Evolutionary conservation across 2,888 invertebrate genomes (phyloP).

Genomic region (Macropis europaea): DNA sequence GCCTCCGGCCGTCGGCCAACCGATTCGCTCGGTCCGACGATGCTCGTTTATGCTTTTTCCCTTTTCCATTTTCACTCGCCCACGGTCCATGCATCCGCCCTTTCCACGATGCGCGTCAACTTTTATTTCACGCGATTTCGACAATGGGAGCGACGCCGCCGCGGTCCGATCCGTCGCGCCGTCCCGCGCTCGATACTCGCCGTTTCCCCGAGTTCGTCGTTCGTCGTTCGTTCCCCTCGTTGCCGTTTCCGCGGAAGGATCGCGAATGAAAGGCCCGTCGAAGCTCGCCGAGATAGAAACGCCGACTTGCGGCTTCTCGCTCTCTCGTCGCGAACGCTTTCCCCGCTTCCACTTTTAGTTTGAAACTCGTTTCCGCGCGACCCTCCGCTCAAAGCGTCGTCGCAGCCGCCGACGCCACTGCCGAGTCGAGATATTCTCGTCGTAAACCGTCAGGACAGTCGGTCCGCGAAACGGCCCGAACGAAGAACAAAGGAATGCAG

Average conservation of each 20-base stretch:
- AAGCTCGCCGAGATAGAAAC: slow-evolving; percentile 15
- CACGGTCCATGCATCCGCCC: background rate
- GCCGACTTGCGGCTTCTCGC: background rate
- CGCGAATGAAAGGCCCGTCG: slow-evolving; percentile 14
- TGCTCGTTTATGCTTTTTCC: slow-evolving; percentile 2
- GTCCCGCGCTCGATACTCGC: slow-evolving; percentile 8
- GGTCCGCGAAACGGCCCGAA: slow-evolving; percentile 31
- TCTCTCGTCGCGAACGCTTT: slow-evolving; percentile 4
- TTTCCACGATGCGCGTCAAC: background rate
- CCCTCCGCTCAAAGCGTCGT: background rate
- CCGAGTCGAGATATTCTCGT: slow-evolving; percentile 13
- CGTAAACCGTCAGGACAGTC: slow-evolving; percentile 30
- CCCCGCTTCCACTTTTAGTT: background rate
- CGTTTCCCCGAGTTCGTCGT: background rate
- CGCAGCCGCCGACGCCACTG: background rate
- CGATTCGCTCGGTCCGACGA: slow-evolving; percentile 22
- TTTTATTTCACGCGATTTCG: background rate
- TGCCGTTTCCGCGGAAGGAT: slow-evolving; percentile 1
- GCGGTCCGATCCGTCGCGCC: background rate
- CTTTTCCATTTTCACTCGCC: background rate
- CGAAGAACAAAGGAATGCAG: slow-evolving; percentile 73
- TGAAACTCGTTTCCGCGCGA: background rate
- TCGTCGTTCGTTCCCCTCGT: background rate
- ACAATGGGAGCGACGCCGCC: background rate
- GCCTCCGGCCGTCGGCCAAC: slow-evolving; percentile 35